Percentiles rank a stretch among this genome's conserved stretches.
Evolutionary conservation across 2,888 invertebrate species (phyloP).

Genomic region (Cryptocheilus praepositus): DNA sequence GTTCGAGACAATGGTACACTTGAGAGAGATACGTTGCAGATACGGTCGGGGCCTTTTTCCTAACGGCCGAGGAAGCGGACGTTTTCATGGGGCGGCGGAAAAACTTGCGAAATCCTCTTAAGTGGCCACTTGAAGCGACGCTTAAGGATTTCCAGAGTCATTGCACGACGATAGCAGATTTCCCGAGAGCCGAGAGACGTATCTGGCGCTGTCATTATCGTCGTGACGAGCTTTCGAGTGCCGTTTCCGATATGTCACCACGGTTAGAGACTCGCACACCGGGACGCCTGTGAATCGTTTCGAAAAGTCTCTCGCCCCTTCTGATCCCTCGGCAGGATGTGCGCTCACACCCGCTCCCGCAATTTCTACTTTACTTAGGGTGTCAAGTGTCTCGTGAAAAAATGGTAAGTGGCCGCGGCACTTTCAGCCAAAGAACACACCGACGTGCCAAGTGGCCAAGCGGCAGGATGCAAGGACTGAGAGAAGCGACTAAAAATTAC

Average conservation of each 20-base stretch:
- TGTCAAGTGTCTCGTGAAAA: conserved; percentile 55
- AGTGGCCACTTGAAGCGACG: conserved; percentile 47
- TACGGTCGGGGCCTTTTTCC: conserved; percentile 27
- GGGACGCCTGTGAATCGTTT: too few relatives aligned
- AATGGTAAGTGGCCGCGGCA: too few relatives aligned
- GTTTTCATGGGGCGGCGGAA: conserved; percentile 33
- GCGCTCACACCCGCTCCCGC: conserved; percentile 34
- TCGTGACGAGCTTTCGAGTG: conserved; percentile 32
- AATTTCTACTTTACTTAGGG: conserved; percentile 29
- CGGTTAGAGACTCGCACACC: background rate
- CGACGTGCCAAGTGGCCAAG: too few relatives aligned
- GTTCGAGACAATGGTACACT: conserved; percentile 32
- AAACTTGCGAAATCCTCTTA: conserved; percentile 58
- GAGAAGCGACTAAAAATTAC: too few relatives aligned
- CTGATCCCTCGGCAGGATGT: conserved; percentile 39
- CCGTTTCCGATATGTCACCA: conserved; percentile 56
- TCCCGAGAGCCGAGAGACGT: conserved; percentile 56
- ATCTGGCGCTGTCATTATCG: conserved; percentile 38
- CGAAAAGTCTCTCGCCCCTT: conserved; percentile 3
- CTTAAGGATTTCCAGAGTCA: conserved; percentile 28
- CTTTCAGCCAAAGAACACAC: too few relatives aligned
- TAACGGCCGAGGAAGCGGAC: background rate
- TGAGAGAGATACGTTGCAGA: conserved; percentile 41
- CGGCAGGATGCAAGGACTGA: too few relatives aligned
- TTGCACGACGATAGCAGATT: conserved; percentile 57